A percentile compares a stretch with the other conserved stretches of the same genome.
Conservation (phyloP, 2,797 vertebrate genomes). For the Fundulus diaphanus region DNA sequence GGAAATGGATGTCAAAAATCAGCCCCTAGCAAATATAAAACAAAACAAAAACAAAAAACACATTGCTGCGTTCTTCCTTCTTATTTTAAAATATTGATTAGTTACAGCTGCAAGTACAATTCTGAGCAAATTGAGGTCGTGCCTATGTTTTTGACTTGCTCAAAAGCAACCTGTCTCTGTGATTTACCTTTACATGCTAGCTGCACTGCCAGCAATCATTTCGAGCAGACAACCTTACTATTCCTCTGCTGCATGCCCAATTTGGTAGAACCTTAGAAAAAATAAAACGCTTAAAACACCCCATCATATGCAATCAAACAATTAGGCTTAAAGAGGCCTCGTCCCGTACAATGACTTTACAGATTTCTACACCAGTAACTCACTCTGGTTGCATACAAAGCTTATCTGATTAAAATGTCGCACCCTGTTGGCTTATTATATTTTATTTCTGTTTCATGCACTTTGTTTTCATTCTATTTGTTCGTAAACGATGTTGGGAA, state of each 20-base stretch:
- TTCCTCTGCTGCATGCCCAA: neutral
- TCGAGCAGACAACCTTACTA: neutral
- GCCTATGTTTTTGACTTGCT: neutral
- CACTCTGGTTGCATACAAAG: no score
- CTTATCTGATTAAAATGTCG: no score
- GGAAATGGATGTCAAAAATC: neutral
- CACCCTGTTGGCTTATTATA: no score
- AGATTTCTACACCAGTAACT: no score
- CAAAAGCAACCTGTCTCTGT: neutral
- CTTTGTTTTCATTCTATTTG: no score
- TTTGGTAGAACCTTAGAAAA: neutral
- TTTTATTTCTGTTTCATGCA: no score
- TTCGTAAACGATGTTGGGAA: no score
- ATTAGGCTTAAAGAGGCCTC: no score
- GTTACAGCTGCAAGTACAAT: neutral
- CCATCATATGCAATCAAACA: neutral
- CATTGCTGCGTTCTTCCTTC: neutral
- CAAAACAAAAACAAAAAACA: neutral
- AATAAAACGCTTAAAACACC: neutral
- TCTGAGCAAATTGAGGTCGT: neutral
- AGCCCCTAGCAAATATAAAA: neutral
- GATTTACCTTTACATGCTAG: neutral
- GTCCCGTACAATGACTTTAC: no score
- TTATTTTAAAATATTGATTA: neutral
- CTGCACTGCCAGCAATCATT: neutral